Evolutionary conservation across 2,888 invertebrate species (phyloP), one percentile per base, ranked within the genome.

Genomic region (Noctua pronuba): DNA sequence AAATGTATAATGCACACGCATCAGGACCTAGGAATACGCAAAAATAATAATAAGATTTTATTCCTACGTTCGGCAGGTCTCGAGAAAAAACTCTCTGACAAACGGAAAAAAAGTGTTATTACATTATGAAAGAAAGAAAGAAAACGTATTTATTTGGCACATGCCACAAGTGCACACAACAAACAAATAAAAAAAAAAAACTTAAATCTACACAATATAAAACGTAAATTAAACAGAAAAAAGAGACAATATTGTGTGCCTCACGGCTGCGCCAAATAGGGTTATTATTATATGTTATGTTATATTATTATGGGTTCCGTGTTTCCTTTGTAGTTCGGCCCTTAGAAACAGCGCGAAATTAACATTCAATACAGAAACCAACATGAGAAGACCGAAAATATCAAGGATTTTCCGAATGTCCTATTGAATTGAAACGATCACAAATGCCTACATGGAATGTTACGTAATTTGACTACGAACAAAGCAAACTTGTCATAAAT

Each of bases 401-500:
- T 38, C 65, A 83, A 83, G 77, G 85, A 67, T 72, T 87, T 87
- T 31, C 85, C 86, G 60, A 72, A 21, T 31, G 66, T 68, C 31
- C 41, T 21, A 67, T 76, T 82, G 76, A 82, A 85, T 79, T 64
- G 31, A 66, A 85, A 77, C 38, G 77, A 75, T 65, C 58, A 24
- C 75, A 55, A 79, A 79, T 81, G 55, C 28, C 49, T 58, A 24
- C 70, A 79, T 74, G 74, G 46, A 64, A 24, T 31, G 70, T 88
- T 80, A 77, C 83, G 88, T 80, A 86, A 87, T 79, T 75, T 67
- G 77, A 52, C 49, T 78, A 72, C 55, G 24, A 60, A 88, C 84
- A 88, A 87, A 73, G 79, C 62, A 24, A 69, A 72, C 64, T 64
- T 65, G 74, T 78, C 70, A 68, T 66, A 75, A 58, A 71, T 44